A percentile compares a stretch with the other conserved stretches of the same genome.
phyloP scores from a whole-genome alignment of 1,140 invertebrate genomes.

The Drosophila neocordata region DNA sequence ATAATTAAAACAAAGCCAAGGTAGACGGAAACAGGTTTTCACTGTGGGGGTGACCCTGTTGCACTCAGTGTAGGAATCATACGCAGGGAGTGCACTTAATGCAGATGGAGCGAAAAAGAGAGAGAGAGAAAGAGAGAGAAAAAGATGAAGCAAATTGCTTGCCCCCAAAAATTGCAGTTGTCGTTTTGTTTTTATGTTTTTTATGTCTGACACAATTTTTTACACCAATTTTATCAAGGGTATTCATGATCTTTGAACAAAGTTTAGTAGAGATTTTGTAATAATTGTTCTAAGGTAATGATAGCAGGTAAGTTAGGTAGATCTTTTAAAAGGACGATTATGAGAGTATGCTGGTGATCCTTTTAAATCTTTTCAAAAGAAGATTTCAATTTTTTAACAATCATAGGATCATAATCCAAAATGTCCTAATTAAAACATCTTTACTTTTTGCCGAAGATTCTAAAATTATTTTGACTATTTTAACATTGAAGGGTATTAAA shows the following conservation, averaged over 20 bases:
- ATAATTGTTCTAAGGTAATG: too few relatives aligned
- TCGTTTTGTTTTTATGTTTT: constrained; percentile 25
- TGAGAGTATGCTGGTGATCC: too few relatives aligned
- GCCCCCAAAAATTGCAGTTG: constrained; percentile 33
- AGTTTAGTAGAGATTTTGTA: too few relatives aligned
- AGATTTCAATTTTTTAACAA: too few relatives aligned
- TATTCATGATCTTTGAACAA: background rate
- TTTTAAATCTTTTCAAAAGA: too few relatives aligned
- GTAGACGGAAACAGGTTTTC: constrained; percentile 71
- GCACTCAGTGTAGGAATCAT: constrained; percentile 14
- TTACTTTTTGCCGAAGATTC: too few relatives aligned
- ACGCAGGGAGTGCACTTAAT: background rate
- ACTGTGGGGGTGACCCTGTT: constrained; percentile 37
- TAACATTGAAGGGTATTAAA: background rate
- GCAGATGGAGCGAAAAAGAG: background rate
- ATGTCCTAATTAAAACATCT: too few relatives aligned
- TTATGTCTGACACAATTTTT: constrained; percentile 28
- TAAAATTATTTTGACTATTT: too few relatives aligned
- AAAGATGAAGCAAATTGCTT: constrained; percentile 5
- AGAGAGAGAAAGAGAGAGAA: constrained; percentile 8
- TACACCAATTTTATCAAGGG: background rate
- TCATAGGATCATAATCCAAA: too few relatives aligned
- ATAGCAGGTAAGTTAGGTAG: too few relatives aligned
- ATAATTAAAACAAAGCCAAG: constrained; percentile 72
- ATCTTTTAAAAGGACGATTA: too few relatives aligned